Conservation (phyloP, 1,140 invertebrate genomes). For the Oppia nitens region DNA sequence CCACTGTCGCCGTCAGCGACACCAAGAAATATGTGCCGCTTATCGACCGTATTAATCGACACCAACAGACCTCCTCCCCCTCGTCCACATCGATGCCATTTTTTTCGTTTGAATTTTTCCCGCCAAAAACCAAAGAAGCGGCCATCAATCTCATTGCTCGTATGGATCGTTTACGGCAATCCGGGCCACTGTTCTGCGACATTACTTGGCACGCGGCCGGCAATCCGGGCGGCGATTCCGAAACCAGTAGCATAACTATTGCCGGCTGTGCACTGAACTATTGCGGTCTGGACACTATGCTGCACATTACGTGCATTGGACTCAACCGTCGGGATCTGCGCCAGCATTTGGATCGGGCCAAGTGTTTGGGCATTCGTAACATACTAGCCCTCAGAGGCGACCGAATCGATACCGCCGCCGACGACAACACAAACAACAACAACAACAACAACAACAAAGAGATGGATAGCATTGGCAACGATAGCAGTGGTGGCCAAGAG, state of each 20-base stretch:
- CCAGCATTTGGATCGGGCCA: constrained; percentile 35
- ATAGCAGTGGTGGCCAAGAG: background rate
- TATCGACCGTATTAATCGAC: background rate
- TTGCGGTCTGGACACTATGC: constrained; percentile 42
- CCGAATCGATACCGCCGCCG: no score
- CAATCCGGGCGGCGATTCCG: constrained; percentile 37
- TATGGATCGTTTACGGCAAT: constrained; percentile 36
- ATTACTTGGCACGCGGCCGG: constrained; percentile 45
- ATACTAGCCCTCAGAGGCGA: constrained; percentile 42
- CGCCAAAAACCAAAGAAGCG: constrained; percentile 38
- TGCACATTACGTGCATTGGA: constrained; percentile 41
- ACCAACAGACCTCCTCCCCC: no score
- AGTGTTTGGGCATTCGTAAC: constrained; percentile 39
- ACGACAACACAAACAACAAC: no score
- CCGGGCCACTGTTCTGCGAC: constrained; percentile 42
- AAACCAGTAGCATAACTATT: constrained; percentile 42
- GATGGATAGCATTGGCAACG: no score
- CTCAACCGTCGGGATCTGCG: constrained; percentile 32
- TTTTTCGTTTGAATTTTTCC: constrained; percentile 47
- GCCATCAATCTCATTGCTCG: constrained; percentile 32
- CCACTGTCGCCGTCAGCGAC: no score
- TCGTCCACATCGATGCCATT: constrained; percentile 25
- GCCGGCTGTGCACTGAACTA: constrained; percentile 40
- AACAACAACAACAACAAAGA: no score
- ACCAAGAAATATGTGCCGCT: no score